These are phyloP conservation scores for Drosophila cognata DNA, from an alignment of 2,888 invertebrate species.

Conservation along the genomic window DNA sequence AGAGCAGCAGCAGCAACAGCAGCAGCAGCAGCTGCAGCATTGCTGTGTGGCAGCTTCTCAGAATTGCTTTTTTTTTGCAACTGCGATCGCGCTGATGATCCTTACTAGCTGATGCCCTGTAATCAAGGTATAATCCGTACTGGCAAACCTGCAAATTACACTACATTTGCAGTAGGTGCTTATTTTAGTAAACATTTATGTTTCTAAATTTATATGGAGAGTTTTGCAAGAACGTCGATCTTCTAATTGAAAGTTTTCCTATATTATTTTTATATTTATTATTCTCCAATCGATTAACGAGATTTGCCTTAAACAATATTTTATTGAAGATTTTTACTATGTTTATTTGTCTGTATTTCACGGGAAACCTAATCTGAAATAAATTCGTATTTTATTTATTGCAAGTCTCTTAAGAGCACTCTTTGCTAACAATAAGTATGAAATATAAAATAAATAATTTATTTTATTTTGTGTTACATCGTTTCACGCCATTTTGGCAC, in stretches of 20 bases:
- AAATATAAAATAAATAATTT: not conserved
- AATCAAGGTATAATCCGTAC: not conserved
- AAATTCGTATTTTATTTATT: not conserved
- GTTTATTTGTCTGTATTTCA: not conserved
- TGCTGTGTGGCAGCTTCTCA: slow-evolving; percentile 36
- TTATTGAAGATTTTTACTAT: not conserved
- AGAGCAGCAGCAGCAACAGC: slow-evolving; percentile 41
- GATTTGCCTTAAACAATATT: not conserved
- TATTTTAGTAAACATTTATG: not conserved
- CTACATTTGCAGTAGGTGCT: not conserved
- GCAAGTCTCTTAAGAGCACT: not conserved
- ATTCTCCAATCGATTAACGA: not conserved
- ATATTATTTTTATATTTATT: not conserved
- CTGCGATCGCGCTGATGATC: slow-evolving; percentile 3
- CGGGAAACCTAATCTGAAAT: not conserved
- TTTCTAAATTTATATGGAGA: not conserved
- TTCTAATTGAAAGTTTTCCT: not conserved
- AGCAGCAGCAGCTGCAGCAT: slow-evolving; percentile 32
- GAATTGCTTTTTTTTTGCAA: slow-evolving; percentile 39
- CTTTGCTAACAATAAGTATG: not conserved
- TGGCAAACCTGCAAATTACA: not conserved
- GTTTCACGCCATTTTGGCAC: slow-evolving; percentile 5
- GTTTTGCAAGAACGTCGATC: not conserved
- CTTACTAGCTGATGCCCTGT: slow-evolving; percentile 20
- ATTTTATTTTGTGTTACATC: not conserved